Conservation (phyloP, 2,888 invertebrate species). For the Zaprionus lineosus region DNA sequence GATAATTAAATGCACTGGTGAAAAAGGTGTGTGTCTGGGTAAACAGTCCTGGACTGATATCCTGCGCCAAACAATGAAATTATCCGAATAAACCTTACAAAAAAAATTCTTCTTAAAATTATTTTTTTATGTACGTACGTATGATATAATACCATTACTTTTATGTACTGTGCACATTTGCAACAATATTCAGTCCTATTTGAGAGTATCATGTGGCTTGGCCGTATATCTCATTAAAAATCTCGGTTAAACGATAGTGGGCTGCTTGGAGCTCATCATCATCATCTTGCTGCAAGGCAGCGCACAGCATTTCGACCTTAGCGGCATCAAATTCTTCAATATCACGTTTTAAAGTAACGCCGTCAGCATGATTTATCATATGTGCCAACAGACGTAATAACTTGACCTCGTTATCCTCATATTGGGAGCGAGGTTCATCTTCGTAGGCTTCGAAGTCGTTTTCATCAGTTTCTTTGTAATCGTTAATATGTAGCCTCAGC, state of each 20-base stretch:
- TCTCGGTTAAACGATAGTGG: constrained; percentile 33
- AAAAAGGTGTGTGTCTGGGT: constrained; percentile 73
- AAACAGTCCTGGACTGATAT: constrained; percentile 82
- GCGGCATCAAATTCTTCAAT: constrained; percentile 39
- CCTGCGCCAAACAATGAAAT: constrained; percentile 51
- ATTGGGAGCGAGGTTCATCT: constrained; percentile 65
- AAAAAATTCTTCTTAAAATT: neutral
- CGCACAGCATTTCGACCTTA: constrained; percentile 38
- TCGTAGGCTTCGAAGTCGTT: constrained; percentile 71
- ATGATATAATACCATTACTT: constrained; percentile 11
- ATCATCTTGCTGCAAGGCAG: constrained; percentile 49
- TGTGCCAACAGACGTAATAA: constrained; percentile 53
- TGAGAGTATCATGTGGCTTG: constrained; percentile 59
- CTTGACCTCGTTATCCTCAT: constrained; percentile 53
- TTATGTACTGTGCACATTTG: constrained; percentile 41
- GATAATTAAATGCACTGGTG: constrained; percentile 64
- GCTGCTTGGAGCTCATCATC: constrained; percentile 55
- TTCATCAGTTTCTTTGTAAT: constrained; percentile 36
- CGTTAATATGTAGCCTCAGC: constrained; percentile 47
- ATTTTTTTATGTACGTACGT: constrained; percentile 25
- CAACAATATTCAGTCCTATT: constrained; percentile 68
- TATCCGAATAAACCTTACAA: constrained; percentile 8
- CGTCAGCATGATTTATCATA: constrained; percentile 40
- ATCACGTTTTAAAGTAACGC: constrained; percentile 20
- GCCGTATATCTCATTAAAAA: constrained; percentile 53